Conservation (phyloP, 2,888 invertebrate genomes). For the Aphodius granarius region DNA sequence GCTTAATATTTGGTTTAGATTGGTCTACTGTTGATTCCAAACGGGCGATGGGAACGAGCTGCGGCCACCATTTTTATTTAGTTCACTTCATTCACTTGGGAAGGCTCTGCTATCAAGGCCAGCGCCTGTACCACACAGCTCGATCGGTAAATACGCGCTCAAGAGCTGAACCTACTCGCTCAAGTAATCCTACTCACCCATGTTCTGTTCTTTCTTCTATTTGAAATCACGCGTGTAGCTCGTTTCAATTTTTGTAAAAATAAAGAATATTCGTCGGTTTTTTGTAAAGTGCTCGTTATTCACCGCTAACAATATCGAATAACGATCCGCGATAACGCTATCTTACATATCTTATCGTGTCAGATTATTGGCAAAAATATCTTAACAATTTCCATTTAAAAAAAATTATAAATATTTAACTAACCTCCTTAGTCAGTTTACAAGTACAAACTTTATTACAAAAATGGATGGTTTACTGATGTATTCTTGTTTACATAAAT, state of each 20-base stretch:
- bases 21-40: conserved; percentile 27
- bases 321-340: neutral
- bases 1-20: conserved; percentile 26
- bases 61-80: conserved; percentile 50
- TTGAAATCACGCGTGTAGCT: neutral
- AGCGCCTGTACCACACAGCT: conserved; percentile 30
- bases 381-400: neutral
- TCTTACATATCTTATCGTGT: neutral
- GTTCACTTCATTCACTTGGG: conserved; percentile 41
- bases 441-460: neutral
- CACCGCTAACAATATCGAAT: neutral
- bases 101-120: conserved; percentile 39
- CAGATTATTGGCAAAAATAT: neutral
- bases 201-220: neutral
- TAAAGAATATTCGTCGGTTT: neutral
- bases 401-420: neutral
- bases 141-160: conserved; percentile 5
- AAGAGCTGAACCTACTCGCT: neutral
- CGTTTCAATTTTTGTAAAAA: neutral
- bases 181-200: no score
- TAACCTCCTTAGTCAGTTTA: neutral
- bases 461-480: no score
- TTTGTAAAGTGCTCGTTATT: neutral
- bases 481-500: no score
- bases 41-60: conserved; percentile 14